These are phyloP conservation scores for Tetheella fluctuosa DNA, from an alignment of 2,888 invertebrate genomes.

Conservation along the genomic window DNA sequence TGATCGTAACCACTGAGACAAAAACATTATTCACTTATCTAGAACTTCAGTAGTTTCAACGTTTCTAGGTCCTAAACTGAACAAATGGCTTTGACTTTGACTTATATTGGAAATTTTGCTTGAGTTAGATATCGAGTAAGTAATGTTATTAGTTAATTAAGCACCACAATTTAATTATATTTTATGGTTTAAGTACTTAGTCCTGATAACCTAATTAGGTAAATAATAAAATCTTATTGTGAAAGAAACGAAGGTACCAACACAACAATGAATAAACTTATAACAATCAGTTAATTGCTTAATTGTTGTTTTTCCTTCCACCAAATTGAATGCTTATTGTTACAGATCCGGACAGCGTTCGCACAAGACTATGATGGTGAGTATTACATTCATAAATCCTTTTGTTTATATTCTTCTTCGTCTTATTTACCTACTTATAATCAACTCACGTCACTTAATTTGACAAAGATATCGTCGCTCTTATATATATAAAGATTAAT, in stretches of 20 bases:
- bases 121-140: too few species aligned
- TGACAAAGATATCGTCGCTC: neutral
- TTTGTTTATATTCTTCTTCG: constrained; percentile 9
- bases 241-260: constrained; percentile 18
- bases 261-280: constrained; percentile 48
- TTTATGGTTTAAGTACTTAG: neutral
- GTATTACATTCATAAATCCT: constrained; percentile 29
- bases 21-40: neutral
- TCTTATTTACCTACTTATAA: neutral
- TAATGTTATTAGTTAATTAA: too few species aligned
- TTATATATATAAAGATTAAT: neutral
- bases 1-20: neutral
- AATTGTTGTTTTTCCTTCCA: constrained; percentile 60
- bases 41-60: too few species aligned
- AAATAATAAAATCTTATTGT: constrained; percentile 14
- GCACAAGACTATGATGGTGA: constrained; percentile 83
- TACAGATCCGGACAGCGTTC: constrained; percentile 70
- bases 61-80: too few species aligned
- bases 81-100: too few species aligned
- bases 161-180: neutral
- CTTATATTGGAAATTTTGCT: too few species aligned
- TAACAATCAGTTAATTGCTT: constrained; percentile 48
- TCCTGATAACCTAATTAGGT: neutral
- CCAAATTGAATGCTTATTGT: constrained; percentile 72
- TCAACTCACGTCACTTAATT: neutral